Base-by-base conservation (phyloP, 2,888 invertebrate species). In the Leptopilina drosophilae region DNA sequence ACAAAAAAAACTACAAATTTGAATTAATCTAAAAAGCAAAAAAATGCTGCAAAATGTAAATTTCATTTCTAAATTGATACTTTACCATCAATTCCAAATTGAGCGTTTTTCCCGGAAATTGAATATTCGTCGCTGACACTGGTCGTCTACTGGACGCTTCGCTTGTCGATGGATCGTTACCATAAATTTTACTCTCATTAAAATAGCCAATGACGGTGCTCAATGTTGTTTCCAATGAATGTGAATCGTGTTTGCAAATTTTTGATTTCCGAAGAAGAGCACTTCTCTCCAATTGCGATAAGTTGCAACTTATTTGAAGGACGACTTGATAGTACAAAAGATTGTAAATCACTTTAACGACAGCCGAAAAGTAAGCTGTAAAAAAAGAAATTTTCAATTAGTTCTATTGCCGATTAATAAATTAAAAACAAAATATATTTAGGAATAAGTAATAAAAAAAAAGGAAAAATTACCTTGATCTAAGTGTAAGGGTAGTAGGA, bases 311-410 rank as follows among this genome's bases (percentile, higher is more conserved):
- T 82, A 97, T 93, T 92, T 97, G 96, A 77, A 96, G 94, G 83
- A 98, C 94, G 73, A 97, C 95, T 94, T 98, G 98, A 92, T 98
- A 96, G 93, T 97, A 98, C 81, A 96, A 93, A 83, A 98, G 94
- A 91, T 98, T 97, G 93, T 97, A 98, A 84, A 98, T 94, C 84
- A 96, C 95, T 91, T 96, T 96, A 2, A 98, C 96, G 87, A 98
- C 95, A 89, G 96, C 96, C 1, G 96, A 96, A 92, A 97, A 98
- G 91, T 97, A 97, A 77, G 96, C 98, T 98, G 93, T 1, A 93
- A 93, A 79, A 83, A 81, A 82, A 81, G 53, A 33, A 78, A 46
- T 7, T 5, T 46, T 49, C 11, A 12, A 49, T 49, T 11, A 49
- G 2, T 49, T 11, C 0, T 49, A 11, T 49, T 5, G 46, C 9